A percentile compares a stretch with the other conserved stretches of the same genome.
Conservation (phyloP, 1,140 invertebrate species). For the Meloidogyne exigua region DNA sequence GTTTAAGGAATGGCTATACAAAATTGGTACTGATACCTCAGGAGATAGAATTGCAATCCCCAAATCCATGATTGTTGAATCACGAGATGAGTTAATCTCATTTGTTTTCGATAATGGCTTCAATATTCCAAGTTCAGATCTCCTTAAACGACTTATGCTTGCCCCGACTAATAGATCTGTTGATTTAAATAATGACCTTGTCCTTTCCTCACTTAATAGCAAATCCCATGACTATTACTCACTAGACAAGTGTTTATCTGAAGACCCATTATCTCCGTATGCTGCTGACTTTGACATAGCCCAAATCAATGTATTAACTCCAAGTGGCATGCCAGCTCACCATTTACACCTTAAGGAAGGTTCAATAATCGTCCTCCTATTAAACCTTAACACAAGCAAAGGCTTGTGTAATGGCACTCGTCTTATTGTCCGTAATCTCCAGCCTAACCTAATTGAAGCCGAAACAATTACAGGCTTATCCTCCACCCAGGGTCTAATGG, state of each 20-base stretch:
- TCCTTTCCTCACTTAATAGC: background rate
- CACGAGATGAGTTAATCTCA: background rate
- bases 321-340: conserved; percentile 3
- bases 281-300: conserved; percentile 14
- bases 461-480: background rate
- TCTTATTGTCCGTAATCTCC: conserved; percentile 4
- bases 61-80: background rate
- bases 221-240: background rate
- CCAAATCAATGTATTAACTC: background rate
- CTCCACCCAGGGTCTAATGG: background rate
- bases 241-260: background rate
- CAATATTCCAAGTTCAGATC: background rate
- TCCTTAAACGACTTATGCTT: background rate
- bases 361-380: conserved; percentile 4
- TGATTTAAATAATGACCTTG: background rate
- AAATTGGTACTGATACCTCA: background rate
- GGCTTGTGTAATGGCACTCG: conserved; percentile 21
- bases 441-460: background rate
- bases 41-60: background rate
- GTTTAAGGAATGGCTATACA: background rate
- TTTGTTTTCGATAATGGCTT: background rate
- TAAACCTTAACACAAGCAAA: conserved; percentile 5
- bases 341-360: conserved; percentile 16
- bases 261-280: background rate
- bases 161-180: conserved; percentile 1